Evolutionary conservation across 1,140 invertebrate genomes (phyloP).

Genomic region (Berghia stephanieae): DNA sequence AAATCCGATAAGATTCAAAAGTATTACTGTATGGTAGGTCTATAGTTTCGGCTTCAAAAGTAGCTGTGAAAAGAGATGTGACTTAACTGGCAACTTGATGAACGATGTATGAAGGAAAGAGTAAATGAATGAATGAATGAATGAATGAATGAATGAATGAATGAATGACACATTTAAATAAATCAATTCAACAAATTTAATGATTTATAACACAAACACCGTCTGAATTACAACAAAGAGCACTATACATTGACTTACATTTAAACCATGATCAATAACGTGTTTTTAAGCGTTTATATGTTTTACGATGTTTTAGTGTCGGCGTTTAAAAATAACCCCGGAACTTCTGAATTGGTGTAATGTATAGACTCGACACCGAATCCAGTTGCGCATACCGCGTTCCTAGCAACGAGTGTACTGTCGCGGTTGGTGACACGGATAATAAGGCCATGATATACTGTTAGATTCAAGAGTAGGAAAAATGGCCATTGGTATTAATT

Average conservation of each 20-base stretch:
- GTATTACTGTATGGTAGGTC: too few relatives aligned
- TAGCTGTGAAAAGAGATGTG: too few relatives aligned
- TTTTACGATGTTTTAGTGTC: neutral
- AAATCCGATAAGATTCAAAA: too few relatives aligned
- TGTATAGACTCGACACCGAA: too few relatives aligned
- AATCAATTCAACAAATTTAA: neutral
- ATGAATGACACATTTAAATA: neutral
- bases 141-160: too few relatives aligned
- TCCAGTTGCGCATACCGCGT: neutral
- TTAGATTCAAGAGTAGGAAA: too few relatives aligned
- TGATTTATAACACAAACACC: neutral
- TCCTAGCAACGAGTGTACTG: neutral
- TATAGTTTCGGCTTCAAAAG: too few relatives aligned
- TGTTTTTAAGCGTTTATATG: neutral
- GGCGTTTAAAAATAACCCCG: neutral
- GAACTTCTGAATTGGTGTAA: neutral
- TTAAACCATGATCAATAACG: neutral
- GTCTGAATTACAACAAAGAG: too few relatives aligned
- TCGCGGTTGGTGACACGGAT: neutral
- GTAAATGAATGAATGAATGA: too few relatives aligned
- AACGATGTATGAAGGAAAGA: neutral
- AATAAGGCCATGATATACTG: too few relatives aligned
- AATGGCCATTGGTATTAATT: too few relatives aligned
- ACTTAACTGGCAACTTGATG: neutral
- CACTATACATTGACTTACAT: neutral